A percentile compares a stretch with the other conserved stretches of the same genome.
Evolutionary conservation across 30 jellyfish, hydroid and myxozoan genomes (phyloP).

Genomic region (Turritopsis dohrnii): DNA sequence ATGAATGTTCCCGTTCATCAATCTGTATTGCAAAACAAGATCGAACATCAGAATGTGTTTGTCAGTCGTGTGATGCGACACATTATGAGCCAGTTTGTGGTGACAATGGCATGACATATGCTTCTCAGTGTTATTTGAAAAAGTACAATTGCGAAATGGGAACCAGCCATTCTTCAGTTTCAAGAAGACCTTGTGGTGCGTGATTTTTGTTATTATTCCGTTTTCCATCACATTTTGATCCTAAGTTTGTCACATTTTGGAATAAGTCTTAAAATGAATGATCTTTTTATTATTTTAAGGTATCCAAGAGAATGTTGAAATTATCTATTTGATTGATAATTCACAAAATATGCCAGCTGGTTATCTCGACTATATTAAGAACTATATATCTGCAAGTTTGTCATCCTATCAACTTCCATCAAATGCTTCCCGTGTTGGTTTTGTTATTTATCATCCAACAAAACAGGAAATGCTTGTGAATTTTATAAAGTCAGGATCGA

Average conservation of each 20-base stretch:
- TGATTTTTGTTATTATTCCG: background rate
- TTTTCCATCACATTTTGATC: background rate
- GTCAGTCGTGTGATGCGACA: slow-evolving; percentile 45
- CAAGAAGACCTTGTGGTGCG: slow-evolving; percentile 50
- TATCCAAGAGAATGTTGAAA: background rate
- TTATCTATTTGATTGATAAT: slow-evolving; percentile 15
- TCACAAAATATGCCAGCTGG: background rate
- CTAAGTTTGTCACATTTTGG: background rate
- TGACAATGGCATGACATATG: slow-evolving; percentile 61
- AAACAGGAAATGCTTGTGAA: background rate
- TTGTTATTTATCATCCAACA: slow-evolving; percentile 9
- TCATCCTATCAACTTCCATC: background rate
- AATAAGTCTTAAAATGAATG: background rate
- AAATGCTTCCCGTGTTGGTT: background rate
- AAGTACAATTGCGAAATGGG: slow-evolving; percentile 39
- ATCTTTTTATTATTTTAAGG: background rate
- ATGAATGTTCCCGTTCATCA: slow-evolving; percentile 34
- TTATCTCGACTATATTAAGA: background rate
- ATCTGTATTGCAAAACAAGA: slow-evolving; percentile 14
- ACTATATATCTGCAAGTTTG: slow-evolving; percentile 3
- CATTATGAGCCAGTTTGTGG: slow-evolving; percentile 64
- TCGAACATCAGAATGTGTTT: slow-evolving; percentile 44
- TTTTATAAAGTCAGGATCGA: background rate
- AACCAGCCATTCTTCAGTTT: slow-evolving; percentile 20
- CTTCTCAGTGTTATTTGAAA: slow-evolving; percentile 51